Percentiles rank a stretch among this genome's conserved stretches.
Conservation (phyloP, 2,113 vertebrate genomes). For the Oncorhynchus kisutch region DNA sequence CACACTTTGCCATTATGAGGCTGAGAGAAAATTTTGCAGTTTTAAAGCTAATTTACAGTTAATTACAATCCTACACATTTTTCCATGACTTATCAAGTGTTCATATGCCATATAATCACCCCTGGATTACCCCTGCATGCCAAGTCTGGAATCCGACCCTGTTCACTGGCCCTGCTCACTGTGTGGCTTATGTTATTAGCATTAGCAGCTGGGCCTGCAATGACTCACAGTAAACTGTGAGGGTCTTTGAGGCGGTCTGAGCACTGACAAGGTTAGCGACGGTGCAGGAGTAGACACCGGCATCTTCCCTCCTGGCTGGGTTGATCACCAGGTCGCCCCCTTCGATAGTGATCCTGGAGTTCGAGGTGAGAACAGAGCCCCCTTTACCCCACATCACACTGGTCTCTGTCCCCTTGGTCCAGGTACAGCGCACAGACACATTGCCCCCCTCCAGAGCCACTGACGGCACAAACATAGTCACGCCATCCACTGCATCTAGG, state of each 20-base stretch:
- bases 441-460: constrained; percentile 62
- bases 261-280: constrained; percentile 71
- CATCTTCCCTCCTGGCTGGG: constrained; percentile 59
- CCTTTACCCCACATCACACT: constrained; percentile 67
- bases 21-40: no score
- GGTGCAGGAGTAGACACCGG: constrained; percentile 70
- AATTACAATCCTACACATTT: no score
- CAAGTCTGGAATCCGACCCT: no score
- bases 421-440: constrained; percentile 65
- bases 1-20: no score
- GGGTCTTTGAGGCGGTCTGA: constrained; percentile 38
- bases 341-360: constrained; percentile 60
- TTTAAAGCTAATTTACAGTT: no score
- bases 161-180: no score
- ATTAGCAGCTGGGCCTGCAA: no score
- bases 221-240: constrained; percentile 77
- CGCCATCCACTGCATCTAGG: constrained; percentile 59
- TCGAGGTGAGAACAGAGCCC: constrained; percentile 33
- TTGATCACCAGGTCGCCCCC: constrained; percentile 64
- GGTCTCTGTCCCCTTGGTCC: constrained; percentile 54
- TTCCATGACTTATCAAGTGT: no score
- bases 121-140: no score
- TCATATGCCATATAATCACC: no score
- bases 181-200: no score
- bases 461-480: constrained; percentile 59